phyloP scores from a whole-genome alignment of 2,113 vertebrate genomes.

The Ciconia maguari region DNA sequence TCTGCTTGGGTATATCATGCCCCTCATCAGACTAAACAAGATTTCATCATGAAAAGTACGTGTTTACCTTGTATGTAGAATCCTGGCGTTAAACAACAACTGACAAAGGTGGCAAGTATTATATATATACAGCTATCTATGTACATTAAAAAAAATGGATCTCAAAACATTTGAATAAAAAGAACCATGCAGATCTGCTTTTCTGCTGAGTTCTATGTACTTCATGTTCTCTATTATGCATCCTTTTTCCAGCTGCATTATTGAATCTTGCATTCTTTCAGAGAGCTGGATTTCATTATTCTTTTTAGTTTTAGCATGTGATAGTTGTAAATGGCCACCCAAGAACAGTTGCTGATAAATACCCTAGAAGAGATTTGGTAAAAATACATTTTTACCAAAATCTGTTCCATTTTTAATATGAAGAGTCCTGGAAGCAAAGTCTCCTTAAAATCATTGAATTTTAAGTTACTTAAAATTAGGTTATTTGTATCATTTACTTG shows the following conservation, averaged over 20 bases:
- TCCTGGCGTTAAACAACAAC: neutral
- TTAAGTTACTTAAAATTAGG: neutral
- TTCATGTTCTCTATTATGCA: neutral
- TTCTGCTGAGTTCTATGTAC: neutral
- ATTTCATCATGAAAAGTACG: neutral
- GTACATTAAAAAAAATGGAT: neutral
- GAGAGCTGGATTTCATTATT: neutral
- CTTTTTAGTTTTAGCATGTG: neutral
- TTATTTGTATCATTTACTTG: neutral
- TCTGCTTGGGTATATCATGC: neutral
- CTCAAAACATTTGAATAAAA: slow-evolving; percentile 7
- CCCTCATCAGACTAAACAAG: neutral
- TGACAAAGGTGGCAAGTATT: neutral
- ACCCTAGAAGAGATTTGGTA: neutral
- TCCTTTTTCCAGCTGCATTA: neutral
- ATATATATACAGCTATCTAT: neutral
- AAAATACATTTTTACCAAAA: neutral
- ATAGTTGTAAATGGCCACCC: neutral
- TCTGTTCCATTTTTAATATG: neutral
- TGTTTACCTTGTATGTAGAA: neutral
- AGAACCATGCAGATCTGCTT: neutral
- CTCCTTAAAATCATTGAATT: neutral
- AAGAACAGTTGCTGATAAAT: neutral
- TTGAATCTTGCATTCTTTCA: neutral
- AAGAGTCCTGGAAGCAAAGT: neutral